Evolutionary conservation across 2,797 vertebrate genomes (phyloP).

Genomic region (Amblyraja radiata): DNA sequence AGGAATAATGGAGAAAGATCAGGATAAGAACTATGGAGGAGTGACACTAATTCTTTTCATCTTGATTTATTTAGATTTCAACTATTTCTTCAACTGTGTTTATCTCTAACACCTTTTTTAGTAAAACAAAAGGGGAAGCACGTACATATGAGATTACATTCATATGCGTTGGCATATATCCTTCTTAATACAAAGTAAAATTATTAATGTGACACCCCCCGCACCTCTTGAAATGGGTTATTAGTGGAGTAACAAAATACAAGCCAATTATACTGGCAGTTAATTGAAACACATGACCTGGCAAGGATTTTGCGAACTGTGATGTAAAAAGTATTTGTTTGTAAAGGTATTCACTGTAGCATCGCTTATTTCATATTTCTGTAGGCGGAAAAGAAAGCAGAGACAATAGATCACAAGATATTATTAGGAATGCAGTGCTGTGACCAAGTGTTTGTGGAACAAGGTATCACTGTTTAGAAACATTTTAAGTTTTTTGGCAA

Average conservation of each 20-base stretch:
- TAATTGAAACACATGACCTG: neutral
- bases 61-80: neutral
- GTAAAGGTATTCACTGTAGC: neutral
- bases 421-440: neutral
- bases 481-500: constrained; percentile 25
- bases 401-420: constrained; percentile 7
- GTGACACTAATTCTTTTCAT: neutral
- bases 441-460: constrained; percentile 16
- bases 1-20: neutral
- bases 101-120: neutral
- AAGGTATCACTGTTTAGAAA: constrained; percentile 4
- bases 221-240: neutral
- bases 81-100: neutral
- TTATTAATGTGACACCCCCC: neutral
- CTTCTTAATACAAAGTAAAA: neutral
- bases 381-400: neutral
- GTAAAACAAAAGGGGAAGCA: neutral
- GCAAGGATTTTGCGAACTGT: neutral
- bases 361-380: neutral
- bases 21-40: neutral
- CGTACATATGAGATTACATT: neutral
- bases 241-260: neutral
- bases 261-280: neutral
- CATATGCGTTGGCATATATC: neutral
- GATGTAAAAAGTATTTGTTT: neutral